Evolutionary conservation across 2,113 vertebrate genomes (phyloP).

Genomic region (Neotragus pygmaeus): DNA sequence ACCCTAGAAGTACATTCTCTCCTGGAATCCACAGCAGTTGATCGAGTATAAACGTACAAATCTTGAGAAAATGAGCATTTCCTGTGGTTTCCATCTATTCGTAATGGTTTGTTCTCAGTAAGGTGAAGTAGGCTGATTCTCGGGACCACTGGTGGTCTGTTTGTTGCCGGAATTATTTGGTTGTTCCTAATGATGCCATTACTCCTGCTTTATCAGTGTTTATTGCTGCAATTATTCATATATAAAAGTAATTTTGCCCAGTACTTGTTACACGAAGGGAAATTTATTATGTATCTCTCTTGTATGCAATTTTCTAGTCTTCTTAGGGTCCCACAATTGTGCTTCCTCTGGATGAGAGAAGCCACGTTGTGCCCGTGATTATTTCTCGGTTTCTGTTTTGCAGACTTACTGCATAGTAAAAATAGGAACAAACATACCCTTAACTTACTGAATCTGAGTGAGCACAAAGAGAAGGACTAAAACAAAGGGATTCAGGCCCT

Average conservation of each 20-base stretch:
- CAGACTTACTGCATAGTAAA: not conserved
- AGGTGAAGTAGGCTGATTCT: slow-evolving; percentile 41
- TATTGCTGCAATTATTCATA: slow-evolving; percentile 63
- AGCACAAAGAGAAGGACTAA: not conserved
- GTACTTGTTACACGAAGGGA: slow-evolving; percentile 48
- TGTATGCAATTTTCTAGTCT: slow-evolving; percentile 29
- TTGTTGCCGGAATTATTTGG: slow-evolving; percentile 46
- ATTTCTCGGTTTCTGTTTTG: not conserved
- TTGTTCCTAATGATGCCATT: slow-evolving; percentile 39
- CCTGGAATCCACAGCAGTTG: slow-evolving; percentile 27
- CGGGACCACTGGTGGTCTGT: slow-evolving; percentile 29
- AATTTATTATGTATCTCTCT: slow-evolving; percentile 53
- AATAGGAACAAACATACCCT: not conserved
- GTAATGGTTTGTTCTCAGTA: slow-evolving; percentile 26
- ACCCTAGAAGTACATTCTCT: slow-evolving; percentile 25
- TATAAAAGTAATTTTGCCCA: slow-evolving; percentile 56
- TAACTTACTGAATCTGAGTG: not conserved
- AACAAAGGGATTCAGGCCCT: not conserved
- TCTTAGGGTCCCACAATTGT: slow-evolving; percentile 18
- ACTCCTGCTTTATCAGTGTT: slow-evolving; percentile 59
- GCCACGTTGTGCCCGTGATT: slow-evolving; percentile 9
- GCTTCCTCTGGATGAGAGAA: slow-evolving; percentile 29
- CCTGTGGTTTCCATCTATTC: slow-evolving; percentile 57
- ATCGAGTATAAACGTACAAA: not conserved
- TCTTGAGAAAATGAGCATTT: slow-evolving; percentile 53